Evolutionary conservation across 2,797 vertebrate species (phyloP), one percentile per base, ranked within the genome.

Genomic region (Pipistrellus nathusii): DNA sequence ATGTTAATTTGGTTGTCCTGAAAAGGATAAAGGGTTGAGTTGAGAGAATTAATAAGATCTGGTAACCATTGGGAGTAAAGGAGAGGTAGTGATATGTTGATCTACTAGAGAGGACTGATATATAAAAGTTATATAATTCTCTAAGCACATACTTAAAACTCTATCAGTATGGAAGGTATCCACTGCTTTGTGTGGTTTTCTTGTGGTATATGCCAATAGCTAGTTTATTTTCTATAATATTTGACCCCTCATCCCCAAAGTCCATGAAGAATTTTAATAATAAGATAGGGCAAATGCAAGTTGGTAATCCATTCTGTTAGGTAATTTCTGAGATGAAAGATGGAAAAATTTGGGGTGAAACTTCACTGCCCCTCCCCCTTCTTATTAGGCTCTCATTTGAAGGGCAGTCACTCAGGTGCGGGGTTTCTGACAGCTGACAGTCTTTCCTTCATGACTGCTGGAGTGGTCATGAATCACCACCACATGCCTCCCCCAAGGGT

Each of bases 301-400:
- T 9, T 68, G n/a, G 3, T 38, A 88, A 35, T 83, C 35, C 3
- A 9, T 80, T 92, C 71, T 9, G 1, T 92, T 93, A 59, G 76
- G 30, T 66, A 66, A 96, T 64, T 85, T 91, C 68, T 85, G 88
- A 78, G 71, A 87, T 68, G 17, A 46, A 20, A 84, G 81, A 66
- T 53, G 14, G 10, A 90, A 64, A 27, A 75, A 32, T 84, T 62
- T 73, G 51, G 2, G 8, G 85, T 73, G 77, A 78, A 71, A 85
- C 66, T 48, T 6, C 57, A 51, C 32, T 25, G 9, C 30, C 3
- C 7, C 55, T 25, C 27, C 13, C 18, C 20, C 18, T 84, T 81
- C 66, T 66, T 66, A 21, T 57, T 73, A 30, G 8, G 7, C 6
- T 72, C 12, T 76, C 15, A 71, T 82, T 72, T 89, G 41, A 64